A percentile compares a stretch with the other conserved stretches of the same genome.
These are phyloP conservation scores for Dasyornis broadbenti DNA, from an alignment of 2,113 vertebrate genomes.

Conservation along the genomic window DNA sequence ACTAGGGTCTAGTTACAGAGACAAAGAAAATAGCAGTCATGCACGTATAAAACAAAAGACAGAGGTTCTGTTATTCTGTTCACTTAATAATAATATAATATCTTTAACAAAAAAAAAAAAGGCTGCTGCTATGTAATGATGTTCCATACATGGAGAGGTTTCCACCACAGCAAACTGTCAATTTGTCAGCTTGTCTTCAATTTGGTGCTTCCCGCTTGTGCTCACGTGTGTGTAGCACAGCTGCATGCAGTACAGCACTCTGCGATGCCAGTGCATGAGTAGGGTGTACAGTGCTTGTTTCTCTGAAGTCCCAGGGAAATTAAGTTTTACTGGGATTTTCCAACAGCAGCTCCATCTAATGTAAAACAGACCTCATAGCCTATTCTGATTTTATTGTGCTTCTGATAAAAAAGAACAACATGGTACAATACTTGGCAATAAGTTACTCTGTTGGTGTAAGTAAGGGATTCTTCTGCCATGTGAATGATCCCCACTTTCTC, in stretches of 20 bases:
- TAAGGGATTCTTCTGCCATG: not conserved
- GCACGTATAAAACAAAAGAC: not conserved
- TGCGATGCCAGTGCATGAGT: not conserved
- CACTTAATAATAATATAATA: not conserved
- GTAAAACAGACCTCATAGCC: not conserved
- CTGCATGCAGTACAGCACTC: not conserved
- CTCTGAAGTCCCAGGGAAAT: not conserved
- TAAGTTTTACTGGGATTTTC: not conserved
- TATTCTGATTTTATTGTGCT: not conserved
- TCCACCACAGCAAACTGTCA: not conserved
- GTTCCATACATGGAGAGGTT: rapidly evolving
- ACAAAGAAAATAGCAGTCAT: not conserved
- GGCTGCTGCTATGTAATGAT: not conserved
- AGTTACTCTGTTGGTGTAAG: not conserved
- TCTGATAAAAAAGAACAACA: not conserved
- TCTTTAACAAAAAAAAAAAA: not conserved
- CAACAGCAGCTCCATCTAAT: not conserved
- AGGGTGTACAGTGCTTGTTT: not conserved
- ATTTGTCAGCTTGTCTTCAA: not conserved
- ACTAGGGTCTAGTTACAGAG: not conserved
- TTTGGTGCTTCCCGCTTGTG: not conserved
- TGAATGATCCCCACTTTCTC: not conserved
- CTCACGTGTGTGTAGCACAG: rapidly evolving
- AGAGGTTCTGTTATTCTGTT: not conserved
- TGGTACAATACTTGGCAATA: not conserved